Conservation (phyloP, 2,888 invertebrate genomes). For the Diachrysia chrysitis region DNA sequence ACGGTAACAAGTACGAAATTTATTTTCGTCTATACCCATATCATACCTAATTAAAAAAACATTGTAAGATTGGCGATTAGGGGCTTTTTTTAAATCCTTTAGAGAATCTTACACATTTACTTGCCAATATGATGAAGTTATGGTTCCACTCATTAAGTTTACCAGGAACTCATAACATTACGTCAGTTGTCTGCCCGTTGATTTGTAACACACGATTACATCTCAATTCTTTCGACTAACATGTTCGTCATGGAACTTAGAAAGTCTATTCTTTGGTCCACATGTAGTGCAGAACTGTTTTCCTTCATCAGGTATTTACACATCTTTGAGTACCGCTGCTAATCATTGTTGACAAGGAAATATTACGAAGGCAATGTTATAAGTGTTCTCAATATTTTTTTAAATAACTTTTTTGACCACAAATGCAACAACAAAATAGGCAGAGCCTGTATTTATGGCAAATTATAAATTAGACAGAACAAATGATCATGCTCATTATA, state of each 20-base stretch:
- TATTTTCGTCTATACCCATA: too few relatives aligned
- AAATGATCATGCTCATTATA: too few relatives aligned
- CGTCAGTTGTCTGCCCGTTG: constrained; percentile 35
- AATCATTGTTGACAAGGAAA: neutral
- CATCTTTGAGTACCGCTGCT: neutral
- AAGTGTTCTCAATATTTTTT: neutral
- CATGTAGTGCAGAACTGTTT: constrained; percentile 21
- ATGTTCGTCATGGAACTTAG: constrained; percentile 43
- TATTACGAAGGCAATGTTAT: neutral
- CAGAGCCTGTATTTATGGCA: too few relatives aligned
- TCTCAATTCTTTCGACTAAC: constrained; percentile 49
- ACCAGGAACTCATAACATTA: constrained; percentile 51
- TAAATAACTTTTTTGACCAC: neutral
- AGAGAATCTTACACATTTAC: too few relatives aligned
- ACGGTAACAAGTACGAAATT: too few relatives aligned
- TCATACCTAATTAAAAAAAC: too few relatives aligned
- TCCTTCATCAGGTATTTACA: neutral
- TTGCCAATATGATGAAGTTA: constrained; percentile 1
- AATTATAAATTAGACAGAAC: too few relatives aligned
- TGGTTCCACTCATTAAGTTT: constrained; percentile 46
- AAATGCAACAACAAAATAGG: too few relatives aligned
- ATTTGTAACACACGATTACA: constrained; percentile 56
- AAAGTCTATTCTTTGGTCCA: constrained; percentile 27
- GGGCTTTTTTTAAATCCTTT: too few relatives aligned
- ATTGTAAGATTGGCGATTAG: too few relatives aligned